phyloP scores from a whole-genome alignment of 2,888 invertebrate species.

The Drosophila pseudotalamancana region DNA sequence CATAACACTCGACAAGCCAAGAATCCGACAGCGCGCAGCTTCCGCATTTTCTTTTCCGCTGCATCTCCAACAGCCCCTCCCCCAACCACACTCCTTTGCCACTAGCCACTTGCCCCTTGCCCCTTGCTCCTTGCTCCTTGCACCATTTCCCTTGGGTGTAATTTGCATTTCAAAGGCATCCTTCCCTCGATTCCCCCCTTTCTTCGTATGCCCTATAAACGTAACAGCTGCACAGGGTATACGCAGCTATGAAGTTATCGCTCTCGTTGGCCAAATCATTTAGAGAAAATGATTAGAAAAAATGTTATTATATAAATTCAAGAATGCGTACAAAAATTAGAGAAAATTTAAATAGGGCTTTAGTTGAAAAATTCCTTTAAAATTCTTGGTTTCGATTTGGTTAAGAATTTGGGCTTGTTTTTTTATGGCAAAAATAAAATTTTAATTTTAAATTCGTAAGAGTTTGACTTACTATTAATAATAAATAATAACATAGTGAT shows the following conservation, averaged over 20 bases:
- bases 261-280: neutral
- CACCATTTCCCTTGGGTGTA: constrained; percentile 58
- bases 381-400: too few species aligned
- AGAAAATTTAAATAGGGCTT: neutral
- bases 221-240: neutral
- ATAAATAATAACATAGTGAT: too few species aligned
- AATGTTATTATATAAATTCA: neutral
- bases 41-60: constrained; percentile 65
- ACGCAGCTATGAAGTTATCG: constrained; percentile 3
- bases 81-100: neutral
- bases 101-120: neutral
- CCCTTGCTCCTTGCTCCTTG: neutral
- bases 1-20: constrained; percentile 78
- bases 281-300: neutral
- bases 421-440: too few species aligned
- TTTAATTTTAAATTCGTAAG: too few species aligned
- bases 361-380: too few species aligned
- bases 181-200: constrained; percentile 24
- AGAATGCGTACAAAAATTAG: neutral
- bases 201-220: constrained; percentile 26
- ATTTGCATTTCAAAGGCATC: constrained; percentile 77
- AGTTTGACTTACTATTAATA: too few species aligned
- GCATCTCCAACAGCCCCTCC: constrained; percentile 26
- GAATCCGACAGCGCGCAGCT: constrained; percentile 68
- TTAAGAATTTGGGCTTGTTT: too few species aligned